A percentile compares a stretch with the other conserved stretches of the same genome.
Evolutionary conservation across 2,797 vertebrate species (phyloP).

Genomic region (Oryzias dopingdopingensis): DNA sequence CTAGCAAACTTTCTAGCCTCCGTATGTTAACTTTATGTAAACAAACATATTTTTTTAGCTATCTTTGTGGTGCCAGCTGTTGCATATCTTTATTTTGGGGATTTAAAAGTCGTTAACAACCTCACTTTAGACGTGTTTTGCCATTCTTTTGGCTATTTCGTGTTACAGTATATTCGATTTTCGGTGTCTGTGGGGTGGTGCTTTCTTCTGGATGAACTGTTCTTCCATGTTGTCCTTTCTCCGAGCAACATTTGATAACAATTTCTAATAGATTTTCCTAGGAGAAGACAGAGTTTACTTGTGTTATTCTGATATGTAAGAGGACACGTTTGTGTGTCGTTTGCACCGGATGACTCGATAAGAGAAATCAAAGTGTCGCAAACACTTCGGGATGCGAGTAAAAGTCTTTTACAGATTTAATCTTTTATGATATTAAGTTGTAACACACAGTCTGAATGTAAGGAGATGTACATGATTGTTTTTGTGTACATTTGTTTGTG

Average conservation of each 20-base stretch:
- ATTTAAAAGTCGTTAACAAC: background rate
- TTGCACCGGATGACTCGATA: no score
- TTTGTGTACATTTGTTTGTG: no score
- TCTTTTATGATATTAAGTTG: no score
- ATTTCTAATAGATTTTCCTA: background rate
- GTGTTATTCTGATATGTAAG: no score
- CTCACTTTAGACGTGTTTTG: background rate
- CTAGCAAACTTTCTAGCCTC: conserved; percentile 42
- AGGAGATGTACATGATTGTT: no score
- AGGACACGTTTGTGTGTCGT: no score
- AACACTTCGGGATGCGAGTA: no score
- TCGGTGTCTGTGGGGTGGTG: conserved; percentile 26
- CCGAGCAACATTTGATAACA: conserved; percentile 7
- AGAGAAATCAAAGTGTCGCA: no score
- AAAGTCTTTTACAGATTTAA: no score
- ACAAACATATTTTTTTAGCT: background rate
- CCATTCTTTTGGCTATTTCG: conserved; percentile 1
- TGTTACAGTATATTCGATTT: conserved; percentile 14
- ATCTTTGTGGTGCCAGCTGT: background rate
- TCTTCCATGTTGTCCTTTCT: conserved; percentile 50
- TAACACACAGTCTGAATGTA: no score
- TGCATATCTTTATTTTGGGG: no score
- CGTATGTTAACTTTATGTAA: conserved; percentile 24
- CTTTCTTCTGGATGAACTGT: conserved; percentile 7
- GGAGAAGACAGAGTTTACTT: background rate